A percentile compares a stretch with the other conserved stretches of the same genome.
Conservation (phyloP, 2,888 invertebrate species). For the Hymenopus coronatus region DNA sequence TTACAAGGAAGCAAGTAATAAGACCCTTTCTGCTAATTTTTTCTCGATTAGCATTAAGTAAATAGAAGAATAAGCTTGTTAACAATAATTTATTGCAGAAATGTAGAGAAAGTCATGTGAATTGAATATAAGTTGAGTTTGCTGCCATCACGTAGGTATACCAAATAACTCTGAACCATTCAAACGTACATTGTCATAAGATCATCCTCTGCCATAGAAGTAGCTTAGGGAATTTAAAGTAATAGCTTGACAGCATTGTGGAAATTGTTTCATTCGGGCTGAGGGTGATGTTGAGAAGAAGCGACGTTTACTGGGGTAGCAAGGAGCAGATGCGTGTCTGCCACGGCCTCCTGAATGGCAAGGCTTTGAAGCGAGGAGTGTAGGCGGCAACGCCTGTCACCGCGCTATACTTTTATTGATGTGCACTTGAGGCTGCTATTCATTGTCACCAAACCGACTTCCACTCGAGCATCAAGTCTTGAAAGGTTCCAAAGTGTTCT, state of each 20-base stretch:
- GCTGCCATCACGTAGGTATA: no score
- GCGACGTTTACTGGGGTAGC: neutral
- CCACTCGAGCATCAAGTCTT: neutral
- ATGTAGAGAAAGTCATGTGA: no score
- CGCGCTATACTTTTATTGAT: neutral
- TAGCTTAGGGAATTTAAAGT: neutral
- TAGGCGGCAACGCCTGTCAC: neutral
- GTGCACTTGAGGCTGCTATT: neutral
- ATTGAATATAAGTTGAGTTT: no score
- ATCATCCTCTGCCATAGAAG: neutral
- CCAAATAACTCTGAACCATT: no score
- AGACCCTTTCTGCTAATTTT: no score
- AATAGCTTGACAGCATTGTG: neutral
- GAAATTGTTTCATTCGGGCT: neutral
- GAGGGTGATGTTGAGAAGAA: neutral
- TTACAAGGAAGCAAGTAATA: no score
- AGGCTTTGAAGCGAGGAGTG: neutral
- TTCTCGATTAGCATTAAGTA: no score
- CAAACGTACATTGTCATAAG: no score
- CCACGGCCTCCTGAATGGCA: neutral
- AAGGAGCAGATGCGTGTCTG: neutral
- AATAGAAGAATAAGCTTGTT: no score
- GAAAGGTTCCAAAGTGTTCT: neutral
- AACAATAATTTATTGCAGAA: no score
- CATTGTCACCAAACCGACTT: neutral